Conservation (phyloP, 1,140 invertebrate species). For the Heliothis subflexa region DNA sequence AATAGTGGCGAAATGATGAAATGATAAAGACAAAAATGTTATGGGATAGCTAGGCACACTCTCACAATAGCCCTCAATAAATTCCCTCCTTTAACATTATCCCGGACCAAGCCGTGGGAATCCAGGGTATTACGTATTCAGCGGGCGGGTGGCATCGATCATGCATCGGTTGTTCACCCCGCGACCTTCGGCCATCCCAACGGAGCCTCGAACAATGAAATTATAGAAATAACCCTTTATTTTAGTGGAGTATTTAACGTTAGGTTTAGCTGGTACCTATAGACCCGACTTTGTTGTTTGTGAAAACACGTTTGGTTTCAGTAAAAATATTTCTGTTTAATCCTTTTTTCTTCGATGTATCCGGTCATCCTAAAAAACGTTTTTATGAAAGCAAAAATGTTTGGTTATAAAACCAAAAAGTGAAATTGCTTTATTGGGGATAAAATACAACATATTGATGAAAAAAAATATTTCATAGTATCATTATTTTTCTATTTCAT, state of each 20-base stretch:
- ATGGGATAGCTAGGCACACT: conserved; percentile 18
- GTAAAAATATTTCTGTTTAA: neutral
- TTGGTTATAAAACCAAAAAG: too few relatives aligned
- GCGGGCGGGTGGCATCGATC: conserved; percentile 55
- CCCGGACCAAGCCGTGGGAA: conserved; percentile 54
- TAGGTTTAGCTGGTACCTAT: neutral
- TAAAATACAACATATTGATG: too few relatives aligned
- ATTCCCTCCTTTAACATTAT: conserved; percentile 29
- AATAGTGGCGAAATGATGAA: neutral
- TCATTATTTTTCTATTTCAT: too few relatives aligned
- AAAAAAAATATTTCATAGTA: too few relatives aligned
- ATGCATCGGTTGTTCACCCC: conserved; percentile 58
- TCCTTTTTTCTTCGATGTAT: neutral
- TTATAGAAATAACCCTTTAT: conserved; percentile 40
- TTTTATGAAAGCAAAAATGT: too few relatives aligned
- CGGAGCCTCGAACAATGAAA: conserved; percentile 36
- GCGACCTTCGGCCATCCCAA: conserved; percentile 54
- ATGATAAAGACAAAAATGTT: conserved; percentile 8
- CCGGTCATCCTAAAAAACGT: neutral
- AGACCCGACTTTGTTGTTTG: neutral
- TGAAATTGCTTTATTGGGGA: too few relatives aligned
- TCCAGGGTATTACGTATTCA: conserved; percentile 57
- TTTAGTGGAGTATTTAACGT: conserved; percentile 19
- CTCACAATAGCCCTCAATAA: conserved; percentile 20
- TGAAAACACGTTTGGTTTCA: conserved; percentile 8